These are phyloP conservation scores for Himalopsyche japonica DNA, from an alignment of 2,888 invertebrate species.

Conservation along the genomic window DNA sequence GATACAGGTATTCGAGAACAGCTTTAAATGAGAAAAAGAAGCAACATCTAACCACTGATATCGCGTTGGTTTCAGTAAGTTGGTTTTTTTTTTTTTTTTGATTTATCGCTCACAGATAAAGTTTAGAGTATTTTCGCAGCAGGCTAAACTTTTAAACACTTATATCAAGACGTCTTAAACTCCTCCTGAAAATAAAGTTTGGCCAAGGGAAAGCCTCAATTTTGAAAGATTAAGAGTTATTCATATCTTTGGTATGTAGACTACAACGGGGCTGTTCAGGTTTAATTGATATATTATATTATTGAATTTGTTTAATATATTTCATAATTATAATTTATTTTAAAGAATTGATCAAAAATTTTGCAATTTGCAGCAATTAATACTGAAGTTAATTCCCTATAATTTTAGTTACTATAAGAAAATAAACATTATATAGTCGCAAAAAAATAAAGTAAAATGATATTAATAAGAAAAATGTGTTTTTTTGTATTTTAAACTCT, in stretches of 20 bases:
- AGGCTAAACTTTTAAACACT: slow-evolving; percentile 17
- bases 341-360: too few relatives aligned
- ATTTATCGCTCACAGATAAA: not conserved
- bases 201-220: slow-evolving; percentile 23
- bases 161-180: slow-evolving; percentile 2
- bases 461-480: too few relatives aligned
- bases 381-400: too few relatives aligned
- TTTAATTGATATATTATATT: not conserved
- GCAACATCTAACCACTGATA: not conserved
- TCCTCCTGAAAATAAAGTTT: not conserved
- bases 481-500: too few relatives aligned
- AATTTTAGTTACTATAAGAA: too few relatives aligned
- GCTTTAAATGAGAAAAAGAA: not conserved
- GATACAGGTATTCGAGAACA: not conserved
- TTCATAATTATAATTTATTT: too few relatives aligned
- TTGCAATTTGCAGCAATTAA: too few relatives aligned
- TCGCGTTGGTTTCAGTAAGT: not conserved
- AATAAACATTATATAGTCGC: too few relatives aligned
- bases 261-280: not conserved
- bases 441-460: too few relatives aligned
- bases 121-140: not conserved
- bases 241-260: not conserved
- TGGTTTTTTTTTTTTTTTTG: not conserved
- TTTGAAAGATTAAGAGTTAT: slow-evolving; percentile 27
- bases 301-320: too few relatives aligned